Evolutionary conservation across 2,113 vertebrate species (phyloP).

Genomic region (crab-eating macaque (Macaca fascicularis)): DNA sequence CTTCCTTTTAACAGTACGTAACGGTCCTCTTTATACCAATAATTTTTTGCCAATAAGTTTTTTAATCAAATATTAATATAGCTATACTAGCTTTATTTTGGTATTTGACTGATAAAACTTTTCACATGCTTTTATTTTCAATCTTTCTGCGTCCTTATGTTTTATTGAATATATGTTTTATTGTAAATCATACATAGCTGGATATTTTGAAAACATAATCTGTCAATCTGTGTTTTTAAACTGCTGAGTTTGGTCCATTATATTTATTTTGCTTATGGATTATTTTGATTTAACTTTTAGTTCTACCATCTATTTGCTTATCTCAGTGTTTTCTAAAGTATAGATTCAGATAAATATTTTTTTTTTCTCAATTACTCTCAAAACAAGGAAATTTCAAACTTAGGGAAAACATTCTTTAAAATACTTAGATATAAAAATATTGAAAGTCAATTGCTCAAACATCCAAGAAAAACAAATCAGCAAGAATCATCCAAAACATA

Average conservation of each 20-base stretch:
- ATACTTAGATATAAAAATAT: conserved; percentile 69
- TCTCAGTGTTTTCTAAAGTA: conserved; percentile 34
- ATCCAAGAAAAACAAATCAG: conserved; percentile 74
- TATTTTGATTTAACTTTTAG: conserved; percentile 14
- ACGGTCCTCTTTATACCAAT: not conserved
- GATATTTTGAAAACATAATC: not conserved
- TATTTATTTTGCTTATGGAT: conserved; percentile 47
- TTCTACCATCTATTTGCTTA: conserved; percentile 32
- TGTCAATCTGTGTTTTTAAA: not conserved
- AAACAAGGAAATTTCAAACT: conserved; percentile 60
- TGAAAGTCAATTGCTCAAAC: conserved; percentile 63
- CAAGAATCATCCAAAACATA: conserved; percentile 59
- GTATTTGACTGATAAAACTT: conserved; percentile 3
- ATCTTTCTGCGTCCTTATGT: not conserved
- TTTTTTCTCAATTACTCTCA: conserved; percentile 33
- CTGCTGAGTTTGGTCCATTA: not conserved
- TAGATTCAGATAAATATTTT: not conserved
- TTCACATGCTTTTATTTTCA: conserved; percentile 41
- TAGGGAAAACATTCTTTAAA: conserved; percentile 69
- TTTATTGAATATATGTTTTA: not conserved
- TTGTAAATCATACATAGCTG: not conserved
- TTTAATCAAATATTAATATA: not conserved
- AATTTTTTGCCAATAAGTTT: not conserved
- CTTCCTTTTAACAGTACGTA: not conserved
- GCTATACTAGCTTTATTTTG: not conserved